These are phyloP conservation scores for Alosa alosa DNA, from an alignment of 2,113 vertebrate species.

Conservation along the genomic window DNA sequence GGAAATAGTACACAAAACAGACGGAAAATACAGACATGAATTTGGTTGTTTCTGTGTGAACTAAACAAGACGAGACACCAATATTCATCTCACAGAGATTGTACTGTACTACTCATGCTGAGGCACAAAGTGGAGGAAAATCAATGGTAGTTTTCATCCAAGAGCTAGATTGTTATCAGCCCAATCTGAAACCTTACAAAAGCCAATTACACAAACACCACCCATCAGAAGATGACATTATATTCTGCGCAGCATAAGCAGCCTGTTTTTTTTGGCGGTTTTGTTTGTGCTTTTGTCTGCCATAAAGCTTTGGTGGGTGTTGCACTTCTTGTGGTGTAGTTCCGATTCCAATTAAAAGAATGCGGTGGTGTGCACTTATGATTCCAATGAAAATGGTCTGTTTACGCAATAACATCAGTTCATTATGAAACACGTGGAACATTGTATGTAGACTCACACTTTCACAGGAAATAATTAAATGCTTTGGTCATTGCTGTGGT, in stretches of 20 bases:
- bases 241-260: neutral
- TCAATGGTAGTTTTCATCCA: conserved; percentile 3
- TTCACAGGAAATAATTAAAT: neutral
- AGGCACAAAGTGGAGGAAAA: neutral
- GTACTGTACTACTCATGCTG: neutral
- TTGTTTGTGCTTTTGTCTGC: too few species aligned
- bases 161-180: neutral
- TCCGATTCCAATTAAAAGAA: neutral
- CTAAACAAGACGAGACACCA: neutral
- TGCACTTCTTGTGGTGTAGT: neutral
- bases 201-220: neutral
- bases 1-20: neutral
- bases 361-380: too few species aligned
- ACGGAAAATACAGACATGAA: neutral
- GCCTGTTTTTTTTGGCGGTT: neutral
- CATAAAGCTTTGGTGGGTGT: neutral
- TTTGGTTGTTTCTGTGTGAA: neutral
- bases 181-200: neutral
- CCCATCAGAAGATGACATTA: neutral
- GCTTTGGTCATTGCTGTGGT: neutral
- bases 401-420: too few species aligned
- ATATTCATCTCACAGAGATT: neutral
- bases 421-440: too few species aligned
- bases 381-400: too few species aligned
- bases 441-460: neutral